Evolutionary conservation across 2,888 invertebrate species (phyloP).

Genomic region (Thereva unica): DNA sequence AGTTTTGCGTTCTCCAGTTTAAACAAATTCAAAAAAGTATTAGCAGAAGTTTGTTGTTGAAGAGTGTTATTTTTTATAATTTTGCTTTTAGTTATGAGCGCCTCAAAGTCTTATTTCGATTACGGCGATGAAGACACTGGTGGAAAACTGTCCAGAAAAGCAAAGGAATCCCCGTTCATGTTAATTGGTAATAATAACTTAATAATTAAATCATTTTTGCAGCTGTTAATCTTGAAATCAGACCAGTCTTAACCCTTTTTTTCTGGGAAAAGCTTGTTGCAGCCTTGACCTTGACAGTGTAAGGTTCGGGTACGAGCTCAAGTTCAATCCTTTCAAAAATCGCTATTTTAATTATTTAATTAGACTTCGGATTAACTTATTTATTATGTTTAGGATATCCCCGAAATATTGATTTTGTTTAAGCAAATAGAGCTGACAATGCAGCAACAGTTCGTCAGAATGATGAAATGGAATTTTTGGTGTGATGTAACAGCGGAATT

Average conservation of each 20-base stretch:
- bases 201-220: neutral
- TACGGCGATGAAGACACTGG: slow-evolving; percentile 48
- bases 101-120: slow-evolving; percentile 53
- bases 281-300: slow-evolving; percentile 14
- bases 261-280: no score
- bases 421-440: no score
- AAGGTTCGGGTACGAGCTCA: no score
- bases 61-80: neutral
- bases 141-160: slow-evolving; percentile 66
- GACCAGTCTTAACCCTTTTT: neutral
- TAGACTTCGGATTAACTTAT: no score
- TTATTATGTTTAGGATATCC: no score
- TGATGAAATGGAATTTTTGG: no score
- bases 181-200: slow-evolving; percentile 63
- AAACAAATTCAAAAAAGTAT: neutral
- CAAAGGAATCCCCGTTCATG: slow-evolving; percentile 75
- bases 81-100: slow-evolving; percentile 46
- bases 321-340: no score
- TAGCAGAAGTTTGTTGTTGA: neutral
- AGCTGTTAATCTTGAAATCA: neutral
- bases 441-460: no score
- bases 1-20: no score
- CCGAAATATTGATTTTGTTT: no score
- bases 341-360: no score
- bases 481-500: no score